A percentile compares a stretch with the other conserved stretches of the same genome.
Evolutionary conservation across 2,797 vertebrate genomes (phyloP).

Genomic region (Enteromius anoplus): DNA sequence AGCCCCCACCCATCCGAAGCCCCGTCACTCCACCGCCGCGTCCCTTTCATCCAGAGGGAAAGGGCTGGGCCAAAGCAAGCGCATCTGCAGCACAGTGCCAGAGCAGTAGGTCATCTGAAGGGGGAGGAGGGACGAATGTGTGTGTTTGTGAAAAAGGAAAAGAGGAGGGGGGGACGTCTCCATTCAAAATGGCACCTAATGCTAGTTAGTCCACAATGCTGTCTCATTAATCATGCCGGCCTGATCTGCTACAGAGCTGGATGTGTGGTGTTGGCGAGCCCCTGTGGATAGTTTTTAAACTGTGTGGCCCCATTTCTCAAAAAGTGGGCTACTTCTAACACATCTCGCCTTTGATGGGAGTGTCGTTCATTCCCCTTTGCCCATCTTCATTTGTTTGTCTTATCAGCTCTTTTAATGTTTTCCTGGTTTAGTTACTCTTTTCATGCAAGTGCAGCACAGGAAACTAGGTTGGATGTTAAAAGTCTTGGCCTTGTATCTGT

Average conservation of each 20-base stretch:
- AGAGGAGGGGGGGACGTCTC: constrained; percentile 70
- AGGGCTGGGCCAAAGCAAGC: constrained; percentile 65
- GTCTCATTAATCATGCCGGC: constrained; percentile 65
- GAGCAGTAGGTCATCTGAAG: constrained; percentile 61
- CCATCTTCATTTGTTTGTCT: constrained; percentile 25
- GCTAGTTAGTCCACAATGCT: constrained; percentile 74
- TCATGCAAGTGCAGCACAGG: not conserved
- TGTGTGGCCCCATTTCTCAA: constrained; percentile 4
- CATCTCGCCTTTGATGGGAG: not conserved
- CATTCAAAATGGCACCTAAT: constrained; percentile 79
- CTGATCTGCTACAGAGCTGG: constrained; percentile 61
- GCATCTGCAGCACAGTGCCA: constrained; percentile 63
- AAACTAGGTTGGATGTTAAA: constrained; percentile 13
- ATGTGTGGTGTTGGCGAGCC: constrained; percentile 48
- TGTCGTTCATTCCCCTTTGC: constrained; percentile 19
- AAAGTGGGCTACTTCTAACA: constrained; percentile 33
- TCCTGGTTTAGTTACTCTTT: constrained; percentile 12
- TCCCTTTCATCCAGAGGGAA: constrained; percentile 72
- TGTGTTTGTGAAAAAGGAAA: constrained; percentile 40
- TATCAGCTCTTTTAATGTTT: constrained; percentile 38
- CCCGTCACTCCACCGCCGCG: constrained; percentile 53
- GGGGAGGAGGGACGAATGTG: constrained; percentile 70
- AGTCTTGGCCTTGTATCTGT: constrained; percentile 19
- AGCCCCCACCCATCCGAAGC: constrained; percentile 8
- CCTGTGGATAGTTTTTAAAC: constrained; percentile 28